phyloP scores from a whole-genome alignment of 53 echinoderm and acorn worm species.

The Luidia sarsii region DNA sequence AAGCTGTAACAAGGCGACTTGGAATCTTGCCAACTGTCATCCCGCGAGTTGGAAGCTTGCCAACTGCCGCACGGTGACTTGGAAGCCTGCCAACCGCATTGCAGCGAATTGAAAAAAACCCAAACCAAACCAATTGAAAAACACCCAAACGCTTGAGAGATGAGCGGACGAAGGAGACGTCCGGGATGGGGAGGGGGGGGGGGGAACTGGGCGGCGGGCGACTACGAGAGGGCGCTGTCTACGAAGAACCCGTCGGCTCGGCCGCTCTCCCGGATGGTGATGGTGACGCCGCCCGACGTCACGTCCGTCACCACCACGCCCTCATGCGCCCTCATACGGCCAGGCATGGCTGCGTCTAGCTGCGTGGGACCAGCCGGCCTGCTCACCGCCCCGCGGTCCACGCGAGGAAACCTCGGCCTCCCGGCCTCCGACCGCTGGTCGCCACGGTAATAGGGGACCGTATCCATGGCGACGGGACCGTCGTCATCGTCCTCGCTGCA shows the following conservation, averaged over 20 bases:
- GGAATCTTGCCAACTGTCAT: no score
- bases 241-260: conserved; percentile 75
- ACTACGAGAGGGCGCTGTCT: neutral
- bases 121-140: no score
- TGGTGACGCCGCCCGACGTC: conserved; percentile 81
- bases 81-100: no score
- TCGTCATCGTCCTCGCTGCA: no score
- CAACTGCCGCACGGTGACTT: no score
- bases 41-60: no score
- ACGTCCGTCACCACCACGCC: conserved; percentile 78
- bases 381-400: conserved; percentile 1
- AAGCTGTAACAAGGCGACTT: no score
- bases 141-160: no score
- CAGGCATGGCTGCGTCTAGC: conserved; percentile 30
- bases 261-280: conserved; percentile 84
- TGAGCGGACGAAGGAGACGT: no score
- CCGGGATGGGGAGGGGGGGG: no score
- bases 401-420: neutral
- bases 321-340: conserved; percentile 14
- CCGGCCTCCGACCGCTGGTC: neutral
- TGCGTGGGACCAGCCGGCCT: conserved; percentile 8
- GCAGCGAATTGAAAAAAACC: neutral
- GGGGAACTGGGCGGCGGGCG: neutral
- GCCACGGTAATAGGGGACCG: no score
- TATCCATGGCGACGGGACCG: neutral